Base-by-base conservation (phyloP, 2,113 vertebrate species). In the Salvelinus fontinalis region DNA sequence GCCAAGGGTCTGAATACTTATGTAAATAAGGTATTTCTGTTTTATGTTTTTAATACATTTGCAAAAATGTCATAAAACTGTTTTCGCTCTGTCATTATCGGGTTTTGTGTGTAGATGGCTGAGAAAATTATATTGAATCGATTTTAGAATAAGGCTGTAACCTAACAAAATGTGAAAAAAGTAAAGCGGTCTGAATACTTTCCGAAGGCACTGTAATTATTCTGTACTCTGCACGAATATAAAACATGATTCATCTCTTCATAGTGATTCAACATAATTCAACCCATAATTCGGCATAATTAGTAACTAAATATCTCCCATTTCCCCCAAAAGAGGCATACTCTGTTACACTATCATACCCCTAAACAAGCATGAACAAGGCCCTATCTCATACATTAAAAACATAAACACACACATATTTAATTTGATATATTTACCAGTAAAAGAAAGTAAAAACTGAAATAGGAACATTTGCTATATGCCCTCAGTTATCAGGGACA, bases 181-280 rank as follows among this genome's bases (percentile, higher is more conserved):
- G 31, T 34, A 6, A 34, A 34, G 31, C 5, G 1, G 5, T 34
- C 31, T 34, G 3, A 34, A 34, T 34, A 34, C 31, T 34, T 34
- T 1, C 31, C 5, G 31, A 34, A 34, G 5, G 31, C 31, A 34
- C 31, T 6, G 31, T 34, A 34, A 34, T 34, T 34, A 34, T 34
- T 34, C 31, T 34, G 29, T 14, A 62, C 26, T 39, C 59, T n/a
- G 71, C 16, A 49, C 11, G 64, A 71, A 65, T 75, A 54, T 75
- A 34, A 66, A 34, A 13, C 59, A 22, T 13, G 13, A 66, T 67
- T 67, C 11, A 14, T 3, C 14, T 27, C 66, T 20, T 34, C 13
- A 27, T 67, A 51, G 16, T 59, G 70, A 3, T n/a, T 39, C 26
- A 31, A 74, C 22, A 26, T 27, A 18, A 67, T 67, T 67, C 16